phyloP scores from a whole-genome alignment of 2,888 invertebrate genomes.

The Acleris literana region DNA sequence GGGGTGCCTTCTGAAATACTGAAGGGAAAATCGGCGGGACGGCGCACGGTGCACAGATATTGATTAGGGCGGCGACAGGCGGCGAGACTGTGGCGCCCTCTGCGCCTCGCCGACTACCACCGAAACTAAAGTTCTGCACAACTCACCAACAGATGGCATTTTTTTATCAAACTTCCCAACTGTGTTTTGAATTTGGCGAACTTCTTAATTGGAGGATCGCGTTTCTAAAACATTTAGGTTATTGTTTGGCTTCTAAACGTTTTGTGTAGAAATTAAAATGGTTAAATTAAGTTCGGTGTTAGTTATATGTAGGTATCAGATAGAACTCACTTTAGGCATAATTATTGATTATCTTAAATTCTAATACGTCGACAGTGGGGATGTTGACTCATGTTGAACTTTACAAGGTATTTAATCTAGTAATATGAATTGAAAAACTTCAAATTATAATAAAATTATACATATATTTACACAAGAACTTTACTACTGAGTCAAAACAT shows the following conservation, averaged over 20 bases:
- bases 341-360: no score
- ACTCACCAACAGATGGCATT: conserved; percentile 58
- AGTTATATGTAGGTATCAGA: background rate
- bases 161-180: conserved; percentile 26
- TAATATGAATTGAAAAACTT: no score
- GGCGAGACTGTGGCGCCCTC: conserved; percentile 55
- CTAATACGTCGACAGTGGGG: no score
- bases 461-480: no score
- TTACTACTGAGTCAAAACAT: no score
- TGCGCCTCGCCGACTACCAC: conserved; percentile 38
- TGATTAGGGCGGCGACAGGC: conserved; percentile 78
- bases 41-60: conserved; percentile 71
- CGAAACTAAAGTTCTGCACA: conserved; percentile 37
- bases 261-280: background rate
- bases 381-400: no score
- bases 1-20: conserved; percentile 71
- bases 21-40: conserved; percentile 65
- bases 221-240: conserved; percentile 6
- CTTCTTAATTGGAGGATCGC: conserved; percentile 3
- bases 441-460: no score
- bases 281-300: background rate
- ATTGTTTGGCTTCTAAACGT: background rate
- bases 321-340: no score
- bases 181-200: background rate
- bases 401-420: no score